Evolutionary conservation across 1,140 invertebrate species (phyloP).

Genomic region (Drosophila trapezifrons): DNA sequence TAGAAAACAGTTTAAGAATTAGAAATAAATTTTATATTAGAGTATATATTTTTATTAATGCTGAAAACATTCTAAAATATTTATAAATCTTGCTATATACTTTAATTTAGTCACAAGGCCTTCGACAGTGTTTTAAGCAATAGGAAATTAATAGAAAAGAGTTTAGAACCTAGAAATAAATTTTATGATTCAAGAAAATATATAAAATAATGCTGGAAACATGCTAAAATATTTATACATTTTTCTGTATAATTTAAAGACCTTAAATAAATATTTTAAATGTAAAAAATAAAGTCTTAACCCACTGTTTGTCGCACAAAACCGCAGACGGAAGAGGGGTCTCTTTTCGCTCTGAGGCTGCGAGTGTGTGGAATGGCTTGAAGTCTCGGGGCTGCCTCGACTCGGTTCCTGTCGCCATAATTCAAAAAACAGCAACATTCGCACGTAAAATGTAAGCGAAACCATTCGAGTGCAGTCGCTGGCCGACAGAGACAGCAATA

Average conservation of each 20-base stretch:
- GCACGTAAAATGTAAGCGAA: slow-evolving; percentile 82
- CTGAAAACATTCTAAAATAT: no score
- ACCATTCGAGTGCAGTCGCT: slow-evolving; percentile 72
- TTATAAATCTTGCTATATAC: no score
- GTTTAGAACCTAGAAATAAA: accelerated
- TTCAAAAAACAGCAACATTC: slow-evolving; percentile 83
- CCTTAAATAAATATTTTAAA: not conserved
- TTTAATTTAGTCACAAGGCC: slow-evolving; percentile 17
- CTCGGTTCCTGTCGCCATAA: slow-evolving; percentile 78
- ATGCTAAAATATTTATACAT: not conserved
- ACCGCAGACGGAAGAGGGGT: slow-evolving; percentile 60
- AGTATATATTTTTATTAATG: no score
- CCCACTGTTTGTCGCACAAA: slow-evolving; percentile 46
- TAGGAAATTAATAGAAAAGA: not conserved
- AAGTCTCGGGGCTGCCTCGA: slow-evolving; percentile 28
- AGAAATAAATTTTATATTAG: no score
- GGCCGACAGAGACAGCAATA: slow-evolving; percentile 3
- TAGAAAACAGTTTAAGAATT: no score
- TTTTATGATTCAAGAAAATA: no score
- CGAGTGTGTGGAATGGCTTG: slow-evolving; percentile 29
- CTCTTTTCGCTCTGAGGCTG: slow-evolving; percentile 34
- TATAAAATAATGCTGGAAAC: no score
- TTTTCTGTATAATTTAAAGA: not conserved
- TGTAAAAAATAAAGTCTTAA: no score
- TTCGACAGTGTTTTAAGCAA: slow-evolving; percentile 26